Evolutionary conservation across 2,797 vertebrate species (phyloP).

Genomic region (Aeoliscus strigatus): DNA sequence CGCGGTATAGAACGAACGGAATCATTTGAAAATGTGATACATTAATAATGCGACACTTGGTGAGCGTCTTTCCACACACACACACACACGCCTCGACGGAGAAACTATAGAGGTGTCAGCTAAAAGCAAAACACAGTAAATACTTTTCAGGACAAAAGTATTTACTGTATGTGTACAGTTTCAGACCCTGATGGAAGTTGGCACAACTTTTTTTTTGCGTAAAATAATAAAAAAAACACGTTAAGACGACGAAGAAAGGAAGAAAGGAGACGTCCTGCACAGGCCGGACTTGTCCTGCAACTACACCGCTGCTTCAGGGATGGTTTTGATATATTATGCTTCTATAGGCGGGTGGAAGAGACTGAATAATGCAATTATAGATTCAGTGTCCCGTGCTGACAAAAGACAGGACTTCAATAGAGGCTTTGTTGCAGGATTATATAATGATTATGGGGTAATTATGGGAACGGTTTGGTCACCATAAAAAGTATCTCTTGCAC

Average conservation of each 20-base stretch:
- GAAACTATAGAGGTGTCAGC: too few relatives aligned
- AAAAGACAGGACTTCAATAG: slow-evolving; percentile 96
- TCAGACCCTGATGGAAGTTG: slow-evolving; percentile 80
- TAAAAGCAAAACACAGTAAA: too few relatives aligned
- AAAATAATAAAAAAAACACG: not conserved
- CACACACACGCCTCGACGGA: too few relatives aligned
- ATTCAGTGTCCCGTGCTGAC: slow-evolving; percentile 95
- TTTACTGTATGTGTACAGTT: too few relatives aligned
- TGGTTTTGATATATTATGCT: slow-evolving; percentile 80
- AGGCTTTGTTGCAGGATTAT: slow-evolving; percentile 99
- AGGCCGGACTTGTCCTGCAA: slow-evolving; percentile 55
- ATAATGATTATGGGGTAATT: slow-evolving; percentile 99
- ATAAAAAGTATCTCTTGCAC: slow-evolving; percentile 88
- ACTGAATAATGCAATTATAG: slow-evolving; percentile 95
- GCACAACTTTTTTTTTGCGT: slow-evolving; percentile 82
- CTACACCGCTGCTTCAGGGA: slow-evolving; percentile 73
- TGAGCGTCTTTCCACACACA: too few relatives aligned
- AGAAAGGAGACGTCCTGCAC: slow-evolving; percentile 41
- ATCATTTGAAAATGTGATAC: slow-evolving; percentile 92
- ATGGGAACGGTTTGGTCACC: slow-evolving; percentile 91
- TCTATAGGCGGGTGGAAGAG: slow-evolving; percentile 76
- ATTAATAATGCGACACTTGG: slow-evolving; percentile 80
- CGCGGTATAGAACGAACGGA: too few relatives aligned
- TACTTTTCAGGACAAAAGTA: too few relatives aligned
- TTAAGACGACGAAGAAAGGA: too few relatives aligned